Conservation (phyloP, 2,888 invertebrate genomes). For the Caenorhabditis uteleia region DNA sequence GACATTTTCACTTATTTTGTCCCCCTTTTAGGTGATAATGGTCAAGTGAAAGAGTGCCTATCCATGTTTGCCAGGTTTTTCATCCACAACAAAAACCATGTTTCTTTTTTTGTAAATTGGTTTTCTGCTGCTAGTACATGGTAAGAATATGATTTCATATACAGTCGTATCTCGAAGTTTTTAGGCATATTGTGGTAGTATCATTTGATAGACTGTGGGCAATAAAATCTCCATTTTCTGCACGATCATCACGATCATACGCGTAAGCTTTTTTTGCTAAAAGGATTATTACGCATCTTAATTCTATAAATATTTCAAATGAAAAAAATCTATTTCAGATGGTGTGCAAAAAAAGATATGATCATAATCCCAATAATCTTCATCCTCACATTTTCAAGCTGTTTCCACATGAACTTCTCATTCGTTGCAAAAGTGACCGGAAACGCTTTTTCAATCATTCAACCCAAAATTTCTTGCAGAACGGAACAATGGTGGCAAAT, state of each 20-base stretch:
- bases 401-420: constrained; percentile 50
- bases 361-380: constrained; percentile 39
- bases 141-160: constrained; percentile 15
- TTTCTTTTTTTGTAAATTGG: constrained; percentile 54
- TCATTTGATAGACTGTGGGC: constrained; percentile 58
- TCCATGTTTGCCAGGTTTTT: constrained; percentile 44
- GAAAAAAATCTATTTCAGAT: constrained; percentile 15
- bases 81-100: constrained; percentile 34
- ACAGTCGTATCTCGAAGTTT: not conserved
- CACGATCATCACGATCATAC: too few species aligned
- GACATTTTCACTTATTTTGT: not conserved
- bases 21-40: constrained; percentile 11
- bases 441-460: constrained; percentile 1
- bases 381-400: constrained; percentile 30
- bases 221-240: constrained; percentile 55
- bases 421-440: constrained; percentile 16
- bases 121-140: constrained; percentile 54
- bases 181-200: constrained; percentile 56
- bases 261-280: too few species aligned
- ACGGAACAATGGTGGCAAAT: constrained; percentile 9
- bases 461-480: constrained; percentile 1
- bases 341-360: constrained; percentile 26
- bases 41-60: constrained; percentile 9
- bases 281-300: too few species aligned
- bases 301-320: too few species aligned